These are phyloP conservation scores for Cephus nigrinus DNA, from an alignment of 2,888 invertebrate genomes.

Conservation along the genomic window DNA sequence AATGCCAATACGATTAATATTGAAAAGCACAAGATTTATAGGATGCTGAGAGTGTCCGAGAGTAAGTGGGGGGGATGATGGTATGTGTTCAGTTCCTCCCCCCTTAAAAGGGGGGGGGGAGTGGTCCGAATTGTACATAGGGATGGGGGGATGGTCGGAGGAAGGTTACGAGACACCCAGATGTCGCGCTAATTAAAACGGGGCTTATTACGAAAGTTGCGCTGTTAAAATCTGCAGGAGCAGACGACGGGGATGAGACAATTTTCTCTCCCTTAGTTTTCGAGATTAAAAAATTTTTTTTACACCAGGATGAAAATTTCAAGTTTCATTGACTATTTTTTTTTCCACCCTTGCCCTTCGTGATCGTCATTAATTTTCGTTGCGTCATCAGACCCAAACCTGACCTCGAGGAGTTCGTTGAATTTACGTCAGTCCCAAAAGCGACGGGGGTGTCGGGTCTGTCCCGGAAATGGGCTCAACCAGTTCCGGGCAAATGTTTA, in stretches of 20 bases:
- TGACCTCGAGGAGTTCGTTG: conserved; percentile 23
- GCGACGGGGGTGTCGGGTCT: conserved; percentile 41
- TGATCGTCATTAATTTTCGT: background rate
- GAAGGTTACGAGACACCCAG: conserved; percentile 58
- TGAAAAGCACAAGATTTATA: background rate
- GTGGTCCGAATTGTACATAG: background rate
- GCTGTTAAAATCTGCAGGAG: conserved; percentile 17
- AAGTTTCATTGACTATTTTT: no score
- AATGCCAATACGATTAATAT: background rate
- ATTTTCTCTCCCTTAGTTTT: background rate
- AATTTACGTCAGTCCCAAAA: conserved; percentile 26
- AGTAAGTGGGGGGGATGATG: conserved; percentile 51
- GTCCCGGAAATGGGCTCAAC: conserved; percentile 49
- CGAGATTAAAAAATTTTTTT: no score
- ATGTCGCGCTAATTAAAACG: conserved; percentile 65
- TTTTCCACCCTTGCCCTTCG: no score
- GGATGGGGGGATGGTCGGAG: background rate
- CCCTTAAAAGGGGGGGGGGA: background rate
- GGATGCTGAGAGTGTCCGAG: conserved; percentile 36
- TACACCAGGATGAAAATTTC: background rate
- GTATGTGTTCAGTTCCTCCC: conserved; percentile 24
- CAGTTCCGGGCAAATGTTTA: conserved; percentile 55
- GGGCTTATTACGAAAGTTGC: conserved; percentile 61
- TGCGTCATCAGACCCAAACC: background rate
- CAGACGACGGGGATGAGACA: background rate